phyloP scores from a whole-genome alignment of 2,888 invertebrate genomes.

The Platycheirus rosarum region DNA sequence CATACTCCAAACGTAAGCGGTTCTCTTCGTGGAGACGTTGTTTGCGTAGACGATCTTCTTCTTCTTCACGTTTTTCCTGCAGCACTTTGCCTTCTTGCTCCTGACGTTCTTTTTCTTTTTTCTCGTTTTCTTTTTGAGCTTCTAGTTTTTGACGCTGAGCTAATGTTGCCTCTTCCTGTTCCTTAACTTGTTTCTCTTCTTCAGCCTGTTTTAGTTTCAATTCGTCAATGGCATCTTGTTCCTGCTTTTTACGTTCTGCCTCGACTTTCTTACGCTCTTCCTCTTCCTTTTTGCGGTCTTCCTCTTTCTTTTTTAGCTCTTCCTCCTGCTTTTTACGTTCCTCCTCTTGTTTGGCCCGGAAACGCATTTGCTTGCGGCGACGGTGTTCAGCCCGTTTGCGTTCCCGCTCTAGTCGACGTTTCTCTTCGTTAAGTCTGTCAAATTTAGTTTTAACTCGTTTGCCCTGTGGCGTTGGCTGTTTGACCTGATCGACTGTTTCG shows the following conservation, averaged over 20 bases:
- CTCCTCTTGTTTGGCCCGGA: conserved; percentile 72
- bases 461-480: not conserved
- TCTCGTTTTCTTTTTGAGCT: conserved; percentile 4
- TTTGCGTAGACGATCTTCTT: conserved; percentile 76
- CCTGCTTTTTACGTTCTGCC: conserved; percentile 60
- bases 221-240: conserved; percentile 75
- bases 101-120: conserved; percentile 73
- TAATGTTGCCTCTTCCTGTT: conserved; percentile 40
- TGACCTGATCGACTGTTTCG: conserved; percentile 59
- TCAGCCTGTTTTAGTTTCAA: conserved; percentile 76
- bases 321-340: conserved; percentile 59
- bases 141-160: conserved; percentile 48
- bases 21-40: conserved; percentile 77
- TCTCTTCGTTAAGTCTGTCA: conserved; percentile 52
- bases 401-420: conserved; percentile 52
- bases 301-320: conserved; percentile 6
- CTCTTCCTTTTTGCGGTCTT: conserved; percentile 49
- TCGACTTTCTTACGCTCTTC: conserved; percentile 70
- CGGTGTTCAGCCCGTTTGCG: conserved; percentile 73
- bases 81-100: conserved; percentile 75
- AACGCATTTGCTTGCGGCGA: conserved; percentile 42
- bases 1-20: conserved; percentile 77
- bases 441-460: conserved; percentile 48
- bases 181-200: conserved; percentile 73
- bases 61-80: conserved; percentile 76